phyloP scores from a whole-genome alignment of 2,797 vertebrate genomes.

The Cossypha dichroa region DNA sequence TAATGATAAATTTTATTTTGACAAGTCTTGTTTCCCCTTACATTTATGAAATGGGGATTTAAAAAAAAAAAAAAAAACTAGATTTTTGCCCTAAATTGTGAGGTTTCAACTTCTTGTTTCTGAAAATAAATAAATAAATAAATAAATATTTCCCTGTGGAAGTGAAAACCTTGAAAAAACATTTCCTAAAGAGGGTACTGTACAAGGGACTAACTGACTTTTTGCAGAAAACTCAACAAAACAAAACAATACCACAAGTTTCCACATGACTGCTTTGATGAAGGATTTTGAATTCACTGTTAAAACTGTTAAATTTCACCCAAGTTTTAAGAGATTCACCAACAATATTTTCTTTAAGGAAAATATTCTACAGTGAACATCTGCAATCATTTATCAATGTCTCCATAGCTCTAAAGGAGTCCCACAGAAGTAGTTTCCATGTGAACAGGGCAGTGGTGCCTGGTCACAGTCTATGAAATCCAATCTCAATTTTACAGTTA shows the following conservation, averaged over 20 bases:
- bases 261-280: background rate
- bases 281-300: background rate
- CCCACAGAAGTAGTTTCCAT: background rate
- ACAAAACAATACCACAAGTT: accelerated
- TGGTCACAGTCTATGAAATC: background rate
- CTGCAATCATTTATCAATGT: background rate
- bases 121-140: background rate
- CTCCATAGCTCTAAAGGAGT: background rate
- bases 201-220: background rate
- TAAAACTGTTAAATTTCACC: background rate
- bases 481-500: background rate
- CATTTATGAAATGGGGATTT: background rate
- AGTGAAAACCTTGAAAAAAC: background rate
- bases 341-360: background rate
- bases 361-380: background rate
- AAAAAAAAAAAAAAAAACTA: background rate
- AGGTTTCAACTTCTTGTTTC: background rate
- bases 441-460: background rate
- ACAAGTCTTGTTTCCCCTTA: background rate
- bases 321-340: background rate
- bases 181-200: background rate
- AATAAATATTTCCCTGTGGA: background rate
- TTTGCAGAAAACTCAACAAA: accelerated
- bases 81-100: background rate
- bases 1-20: background rate